Conservation (phyloP, 2,113 vertebrate species). For the Alethe castanea region DNA sequence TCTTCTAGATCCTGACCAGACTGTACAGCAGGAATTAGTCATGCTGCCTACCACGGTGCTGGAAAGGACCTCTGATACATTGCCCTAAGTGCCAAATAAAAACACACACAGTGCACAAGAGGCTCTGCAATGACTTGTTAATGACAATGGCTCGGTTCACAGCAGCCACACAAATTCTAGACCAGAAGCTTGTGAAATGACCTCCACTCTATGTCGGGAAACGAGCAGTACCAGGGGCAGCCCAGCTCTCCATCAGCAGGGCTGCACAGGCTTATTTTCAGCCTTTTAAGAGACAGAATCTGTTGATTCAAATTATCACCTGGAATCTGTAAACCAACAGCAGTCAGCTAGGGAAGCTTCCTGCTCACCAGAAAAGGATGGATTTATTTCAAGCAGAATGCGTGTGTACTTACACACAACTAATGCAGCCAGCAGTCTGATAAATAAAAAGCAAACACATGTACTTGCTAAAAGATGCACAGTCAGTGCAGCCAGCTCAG, state of each 20-base stretch:
- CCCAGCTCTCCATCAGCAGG: background rate
- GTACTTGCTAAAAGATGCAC: background rate
- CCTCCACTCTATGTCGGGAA: rapidly evolving
- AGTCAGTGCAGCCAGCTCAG: conserved; percentile 8
- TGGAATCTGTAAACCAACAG: background rate
- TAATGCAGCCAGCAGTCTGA: background rate
- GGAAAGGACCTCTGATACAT: background rate
- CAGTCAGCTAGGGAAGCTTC: background rate
- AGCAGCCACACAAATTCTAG: background rate
- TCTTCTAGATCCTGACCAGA: background rate
- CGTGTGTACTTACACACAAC: background rate
- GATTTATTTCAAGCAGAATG: background rate
- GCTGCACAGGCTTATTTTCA: background rate
- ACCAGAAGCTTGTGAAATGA: background rate
- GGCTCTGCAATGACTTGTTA: background rate
- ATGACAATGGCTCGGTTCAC: background rate
- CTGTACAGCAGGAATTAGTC: background rate
- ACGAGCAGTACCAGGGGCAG: background rate
- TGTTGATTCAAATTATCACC: background rate
- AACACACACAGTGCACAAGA: background rate
- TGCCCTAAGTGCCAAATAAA: background rate
- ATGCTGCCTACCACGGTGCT: background rate
- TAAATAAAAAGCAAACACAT: background rate
- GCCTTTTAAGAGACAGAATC: background rate
- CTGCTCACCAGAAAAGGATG: background rate